phyloP scores from a whole-genome alignment of 1,140 invertebrate species.

The Drosophila pallidifrons region DNA sequence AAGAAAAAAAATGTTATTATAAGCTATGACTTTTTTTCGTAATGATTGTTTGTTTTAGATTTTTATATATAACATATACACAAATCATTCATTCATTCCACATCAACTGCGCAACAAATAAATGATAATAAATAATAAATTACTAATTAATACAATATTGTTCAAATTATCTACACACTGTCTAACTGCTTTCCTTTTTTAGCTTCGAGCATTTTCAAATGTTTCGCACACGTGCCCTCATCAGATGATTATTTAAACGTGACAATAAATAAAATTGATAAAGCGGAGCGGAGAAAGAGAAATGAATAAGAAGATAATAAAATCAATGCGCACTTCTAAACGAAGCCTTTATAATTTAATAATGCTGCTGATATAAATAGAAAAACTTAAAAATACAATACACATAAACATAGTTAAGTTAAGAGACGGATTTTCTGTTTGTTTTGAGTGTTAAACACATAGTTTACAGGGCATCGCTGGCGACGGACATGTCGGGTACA shows the following conservation, averaged over 20 bases:
- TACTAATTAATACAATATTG: background rate
- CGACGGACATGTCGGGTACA: conserved; percentile 57
- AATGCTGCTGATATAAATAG: conserved; percentile 43
- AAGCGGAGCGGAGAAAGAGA: background rate
- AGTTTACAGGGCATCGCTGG: conserved; percentile 57
- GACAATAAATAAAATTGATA: conserved; percentile 34
- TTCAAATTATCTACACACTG: too few relatives aligned
- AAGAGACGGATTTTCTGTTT: conserved; percentile 22
- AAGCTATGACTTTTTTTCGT: too few relatives aligned
- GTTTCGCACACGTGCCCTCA: background rate
- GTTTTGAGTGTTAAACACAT: conserved; percentile 15
- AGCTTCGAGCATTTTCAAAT: background rate
- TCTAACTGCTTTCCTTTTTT: background rate
- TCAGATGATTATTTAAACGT: conserved; percentile 26
- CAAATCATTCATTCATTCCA: too few relatives aligned
- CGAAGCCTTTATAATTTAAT: conserved; percentile 52
- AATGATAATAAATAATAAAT: background rate
- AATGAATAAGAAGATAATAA: conserved; percentile 14
- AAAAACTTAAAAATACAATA: conserved; percentile 58
- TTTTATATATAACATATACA: too few relatives aligned
- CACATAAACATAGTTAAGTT: conserved; percentile 31
- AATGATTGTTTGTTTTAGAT: too few relatives aligned
- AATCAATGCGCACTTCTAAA: conserved; percentile 12
- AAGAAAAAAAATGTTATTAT: too few relatives aligned
- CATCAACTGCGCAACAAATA: too few relatives aligned